phyloP scores from a whole-genome alignment of 2,888 invertebrate species.

The Xylota segnis region DNA sequence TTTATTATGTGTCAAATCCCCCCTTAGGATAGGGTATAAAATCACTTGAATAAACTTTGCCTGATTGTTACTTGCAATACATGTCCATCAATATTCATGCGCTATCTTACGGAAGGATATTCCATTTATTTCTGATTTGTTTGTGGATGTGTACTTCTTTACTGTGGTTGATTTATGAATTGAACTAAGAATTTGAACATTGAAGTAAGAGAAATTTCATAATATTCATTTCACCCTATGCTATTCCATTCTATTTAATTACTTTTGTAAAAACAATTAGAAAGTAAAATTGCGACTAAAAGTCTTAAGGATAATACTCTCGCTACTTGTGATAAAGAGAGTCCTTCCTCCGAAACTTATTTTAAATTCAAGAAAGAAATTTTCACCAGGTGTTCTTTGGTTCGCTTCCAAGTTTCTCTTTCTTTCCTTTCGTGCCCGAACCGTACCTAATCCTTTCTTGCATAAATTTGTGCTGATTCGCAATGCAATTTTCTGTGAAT shows the following conservation, averaged over 20 bases:
- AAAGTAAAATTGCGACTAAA: conserved; percentile 62
- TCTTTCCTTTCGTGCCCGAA: conserved; percentile 7
- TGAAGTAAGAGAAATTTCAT: neutral
- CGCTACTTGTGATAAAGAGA: conserved; percentile 31
- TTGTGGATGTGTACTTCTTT: too few species aligned
- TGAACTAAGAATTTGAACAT: too few species aligned
- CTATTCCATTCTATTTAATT: conserved; percentile 48
- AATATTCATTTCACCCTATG: neutral
- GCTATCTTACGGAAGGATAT: too few species aligned
- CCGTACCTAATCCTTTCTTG: conserved; percentile 50
- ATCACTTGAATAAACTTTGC: too few species aligned
- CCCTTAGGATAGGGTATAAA: too few species aligned
- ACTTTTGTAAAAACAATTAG: conserved; percentile 62
- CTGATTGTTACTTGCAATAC: too few species aligned
- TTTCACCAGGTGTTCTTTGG: conserved; percentile 59
- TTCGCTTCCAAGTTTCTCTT: conserved; percentile 13
- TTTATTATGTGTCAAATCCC: too few species aligned
- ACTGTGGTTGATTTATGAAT: too few species aligned
- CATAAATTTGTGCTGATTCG: conserved; percentile 44
- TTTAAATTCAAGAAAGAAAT: conserved; percentile 55
- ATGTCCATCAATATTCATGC: too few species aligned
- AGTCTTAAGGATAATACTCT: conserved; percentile 53
- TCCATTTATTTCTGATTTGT: too few species aligned
- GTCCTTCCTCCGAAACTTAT: conserved; percentile 45
- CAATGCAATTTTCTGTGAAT: conserved; percentile 50